phyloP scores from a whole-genome alignment of 2,888 invertebrate species.

The Agelastica alni region DNA sequence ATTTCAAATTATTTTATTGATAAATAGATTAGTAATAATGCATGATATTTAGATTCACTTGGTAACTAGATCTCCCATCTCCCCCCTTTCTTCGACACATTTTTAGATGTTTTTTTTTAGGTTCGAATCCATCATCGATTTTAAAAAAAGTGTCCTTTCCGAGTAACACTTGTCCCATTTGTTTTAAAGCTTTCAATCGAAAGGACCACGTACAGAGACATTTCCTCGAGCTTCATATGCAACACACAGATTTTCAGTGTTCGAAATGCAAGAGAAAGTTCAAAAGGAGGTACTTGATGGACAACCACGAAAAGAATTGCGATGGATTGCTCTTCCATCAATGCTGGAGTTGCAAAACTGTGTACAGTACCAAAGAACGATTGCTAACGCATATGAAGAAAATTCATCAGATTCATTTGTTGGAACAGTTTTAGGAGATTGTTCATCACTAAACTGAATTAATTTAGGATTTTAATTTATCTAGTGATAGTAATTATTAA shows the following conservation, averaged over 20 bases:
- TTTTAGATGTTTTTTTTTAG: slow-evolving; percentile 31
- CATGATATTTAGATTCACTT: no score
- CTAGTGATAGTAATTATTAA: no score
- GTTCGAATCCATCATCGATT: slow-evolving; percentile 13
- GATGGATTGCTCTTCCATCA: slow-evolving; percentile 22
- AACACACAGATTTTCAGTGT: slow-evolving; percentile 38
- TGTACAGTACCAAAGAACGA: slow-evolving; percentile 36
- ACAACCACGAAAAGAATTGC: slow-evolving; percentile 44
- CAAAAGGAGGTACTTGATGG: slow-evolving; percentile 45
- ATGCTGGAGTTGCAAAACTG: slow-evolving; percentile 34
- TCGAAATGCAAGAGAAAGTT: slow-evolving; percentile 41
- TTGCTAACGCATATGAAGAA: slow-evolving; percentile 37
- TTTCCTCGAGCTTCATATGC: slow-evolving; percentile 40
- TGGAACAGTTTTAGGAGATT: neutral
- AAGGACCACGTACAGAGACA: slow-evolving; percentile 46
- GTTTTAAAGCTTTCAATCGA: slow-evolving; percentile 45
- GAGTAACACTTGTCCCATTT: slow-evolving; percentile 44
- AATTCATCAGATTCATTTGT: slow-evolving; percentile 26
- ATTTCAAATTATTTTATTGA: no score
- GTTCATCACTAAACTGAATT: neutral
- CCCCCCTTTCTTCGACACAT: no score
- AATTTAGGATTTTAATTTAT: no score
- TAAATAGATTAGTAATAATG: no score
- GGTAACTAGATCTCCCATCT: no score
- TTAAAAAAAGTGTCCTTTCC: slow-evolving; percentile 35